phyloP scores from a whole-genome alignment of 2,797 vertebrate species.

The Hoplostethus atlanticus region DNA sequence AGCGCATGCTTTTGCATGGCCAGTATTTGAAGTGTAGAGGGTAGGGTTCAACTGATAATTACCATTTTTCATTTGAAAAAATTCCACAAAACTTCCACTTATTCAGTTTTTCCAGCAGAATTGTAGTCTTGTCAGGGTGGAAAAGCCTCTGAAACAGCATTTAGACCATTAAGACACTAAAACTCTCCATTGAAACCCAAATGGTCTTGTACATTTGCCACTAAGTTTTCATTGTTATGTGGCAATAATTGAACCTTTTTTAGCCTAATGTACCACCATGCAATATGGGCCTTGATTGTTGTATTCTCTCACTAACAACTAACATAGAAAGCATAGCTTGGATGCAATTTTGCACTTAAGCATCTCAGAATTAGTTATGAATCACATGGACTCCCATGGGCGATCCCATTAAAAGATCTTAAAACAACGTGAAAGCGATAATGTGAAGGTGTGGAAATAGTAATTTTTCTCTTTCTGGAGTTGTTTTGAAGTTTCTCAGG shows the following conservation, averaged over 20 bases:
- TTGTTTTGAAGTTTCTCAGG: constrained; percentile 10
- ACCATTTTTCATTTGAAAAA: too few relatives aligned
- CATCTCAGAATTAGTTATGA: background rate
- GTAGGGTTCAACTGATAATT: background rate
- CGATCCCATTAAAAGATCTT: background rate
- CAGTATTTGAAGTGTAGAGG: background rate
- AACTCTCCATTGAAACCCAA: too few relatives aligned
- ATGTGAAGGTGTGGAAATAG: constrained; percentile 9
- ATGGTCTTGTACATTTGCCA: background rate
- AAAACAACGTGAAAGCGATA: background rate
- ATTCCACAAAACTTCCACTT: too few relatives aligned
- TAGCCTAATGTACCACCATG: background rate
- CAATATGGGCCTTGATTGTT: constrained; percentile 1
- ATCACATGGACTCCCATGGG: constrained; percentile 4
- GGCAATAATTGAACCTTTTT: background rate
- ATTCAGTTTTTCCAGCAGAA: too few relatives aligned
- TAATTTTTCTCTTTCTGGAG: background rate
- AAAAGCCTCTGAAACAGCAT: too few relatives aligned
- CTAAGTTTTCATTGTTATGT: constrained; percentile 3
- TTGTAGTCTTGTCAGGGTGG: too few relatives aligned
- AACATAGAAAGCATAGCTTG: constrained; percentile 2
- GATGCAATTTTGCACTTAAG: constrained; percentile 12
- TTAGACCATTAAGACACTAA: too few relatives aligned
- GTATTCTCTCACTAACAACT: constrained; percentile 7
- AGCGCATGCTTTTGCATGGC: background rate